These are phyloP conservation scores for Lates calcarifer DNA, from an alignment of 2,113 vertebrate species.

Conservation along the genomic window DNA sequence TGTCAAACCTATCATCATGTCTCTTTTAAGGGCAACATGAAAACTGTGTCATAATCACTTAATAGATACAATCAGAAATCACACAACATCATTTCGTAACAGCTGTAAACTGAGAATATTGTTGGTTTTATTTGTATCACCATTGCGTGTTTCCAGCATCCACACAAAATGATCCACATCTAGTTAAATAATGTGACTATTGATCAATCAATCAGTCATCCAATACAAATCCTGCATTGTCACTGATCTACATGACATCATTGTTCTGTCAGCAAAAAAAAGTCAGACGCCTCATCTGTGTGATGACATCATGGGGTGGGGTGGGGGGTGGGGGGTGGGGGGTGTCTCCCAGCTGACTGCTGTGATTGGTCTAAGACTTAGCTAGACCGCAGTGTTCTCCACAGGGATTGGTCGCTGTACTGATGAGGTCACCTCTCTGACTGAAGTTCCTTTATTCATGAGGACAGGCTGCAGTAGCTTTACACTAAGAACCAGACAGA, in stretches of 20 bases:
- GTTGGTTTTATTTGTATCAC: not conserved
- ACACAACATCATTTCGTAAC: no score
- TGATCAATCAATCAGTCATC: not conserved
- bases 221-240: not conserved
- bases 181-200: not conserved
- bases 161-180: not conserved
- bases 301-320: conserved; percentile 31
- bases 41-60: no score
- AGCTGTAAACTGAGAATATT: not conserved
- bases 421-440: conserved; percentile 44
- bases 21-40: no score
- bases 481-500: not conserved
- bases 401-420: conserved; percentile 37
- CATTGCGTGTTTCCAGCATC: not conserved
- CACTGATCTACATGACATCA: not conserved
- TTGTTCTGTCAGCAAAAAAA: not conserved
- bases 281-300: not conserved
- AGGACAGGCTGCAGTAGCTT: conserved; percentile 39
- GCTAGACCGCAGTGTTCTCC: conserved; percentile 27
- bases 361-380: conserved; percentile 27
- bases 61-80: no score
- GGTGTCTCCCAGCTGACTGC: conserved; percentile 25
- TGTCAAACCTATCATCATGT: no score
- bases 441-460: conserved; percentile 50
- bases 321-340: not conserved